Evolutionary conservation across 2,113 vertebrate genomes (phyloP).

Genomic region (Rhinolophus sinicus): DNA sequence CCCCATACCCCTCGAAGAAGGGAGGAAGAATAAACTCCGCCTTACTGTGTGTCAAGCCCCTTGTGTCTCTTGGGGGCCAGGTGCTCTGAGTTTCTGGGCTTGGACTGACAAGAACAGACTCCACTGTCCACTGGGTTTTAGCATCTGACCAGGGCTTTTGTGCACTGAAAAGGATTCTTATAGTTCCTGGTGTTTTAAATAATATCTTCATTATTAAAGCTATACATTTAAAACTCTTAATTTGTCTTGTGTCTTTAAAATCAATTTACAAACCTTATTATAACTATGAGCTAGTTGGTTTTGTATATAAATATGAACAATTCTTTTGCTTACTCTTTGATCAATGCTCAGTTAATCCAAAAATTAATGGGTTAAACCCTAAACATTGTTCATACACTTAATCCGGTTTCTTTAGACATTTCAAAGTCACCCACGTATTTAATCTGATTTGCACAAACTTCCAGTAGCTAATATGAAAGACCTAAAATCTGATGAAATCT

Average conservation of each 20-base stretch:
- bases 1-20: not conserved
- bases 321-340: not conserved
- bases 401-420: not conserved
- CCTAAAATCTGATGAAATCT: not conserved
- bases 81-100: not conserved
- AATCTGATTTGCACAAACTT: conserved; percentile 17
- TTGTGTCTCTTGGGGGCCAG: not conserved
- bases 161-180: not conserved
- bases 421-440: not conserved
- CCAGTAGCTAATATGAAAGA: conserved; percentile 5
- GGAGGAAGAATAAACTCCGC: not conserved
- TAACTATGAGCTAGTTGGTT: not conserved
- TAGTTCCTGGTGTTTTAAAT: not conserved
- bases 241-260: not conserved
- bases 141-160: not conserved
- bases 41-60: not conserved
- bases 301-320: not conserved
- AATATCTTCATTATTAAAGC: conserved; percentile 37
- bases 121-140: not conserved
- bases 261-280: not conserved
- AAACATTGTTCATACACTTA: not conserved
- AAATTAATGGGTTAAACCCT: not conserved
- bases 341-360: not conserved
- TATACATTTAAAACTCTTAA: not conserved
- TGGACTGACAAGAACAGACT: not conserved